Evolutionary conservation across 2,888 invertebrate genomes (phyloP).

Genomic region (Cyrtodaria siliqua): DNA sequence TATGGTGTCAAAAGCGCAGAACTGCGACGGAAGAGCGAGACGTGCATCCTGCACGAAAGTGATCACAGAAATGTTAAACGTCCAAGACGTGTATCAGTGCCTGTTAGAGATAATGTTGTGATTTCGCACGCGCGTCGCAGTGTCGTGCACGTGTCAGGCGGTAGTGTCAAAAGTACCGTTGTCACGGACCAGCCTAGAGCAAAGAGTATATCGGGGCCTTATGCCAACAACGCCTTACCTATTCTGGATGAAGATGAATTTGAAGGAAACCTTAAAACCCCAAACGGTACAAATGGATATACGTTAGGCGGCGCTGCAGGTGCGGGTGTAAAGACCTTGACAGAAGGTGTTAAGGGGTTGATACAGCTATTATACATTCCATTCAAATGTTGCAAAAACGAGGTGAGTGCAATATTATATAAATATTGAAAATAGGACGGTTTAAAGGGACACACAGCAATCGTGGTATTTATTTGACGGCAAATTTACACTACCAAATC

Average conservation of each 20-base stretch:
- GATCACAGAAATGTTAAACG: neutral
- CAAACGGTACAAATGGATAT: slow-evolving; percentile 23
- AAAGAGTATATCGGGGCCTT: slow-evolving; percentile 20
- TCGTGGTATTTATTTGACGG: no score
- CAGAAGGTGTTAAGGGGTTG: slow-evolving; percentile 51
- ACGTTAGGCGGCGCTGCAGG: neutral
- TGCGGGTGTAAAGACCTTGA: slow-evolving; percentile 15
- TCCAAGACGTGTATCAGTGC: slow-evolving; percentile 10
- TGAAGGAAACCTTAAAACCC: slow-evolving; percentile 30
- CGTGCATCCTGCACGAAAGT: neutral
- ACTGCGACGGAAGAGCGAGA: slow-evolving; percentile 41
- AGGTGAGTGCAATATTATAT: slow-evolving; percentile 30
- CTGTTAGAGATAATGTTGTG: slow-evolving; percentile 27
- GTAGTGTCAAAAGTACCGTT: slow-evolving; percentile 11
- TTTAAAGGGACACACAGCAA: no score
- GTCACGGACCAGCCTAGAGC: slow-evolving; percentile 38
- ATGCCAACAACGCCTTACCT: slow-evolving; percentile 41
- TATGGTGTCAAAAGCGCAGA: slow-evolving; percentile 38
- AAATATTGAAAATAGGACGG: no score
- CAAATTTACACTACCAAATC: no score
- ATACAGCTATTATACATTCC: slow-evolving; percentile 44
- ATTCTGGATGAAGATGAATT: slow-evolving; percentile 37
- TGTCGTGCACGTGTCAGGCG: slow-evolving; percentile 55
- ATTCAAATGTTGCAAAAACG: slow-evolving; percentile 53
- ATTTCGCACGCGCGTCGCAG: slow-evolving; percentile 46